Evolutionary conservation across 2,888 invertebrate genomes (phyloP), one percentile per base, ranked within the genome.

Genomic region (Ectemnius continuus): DNA sequence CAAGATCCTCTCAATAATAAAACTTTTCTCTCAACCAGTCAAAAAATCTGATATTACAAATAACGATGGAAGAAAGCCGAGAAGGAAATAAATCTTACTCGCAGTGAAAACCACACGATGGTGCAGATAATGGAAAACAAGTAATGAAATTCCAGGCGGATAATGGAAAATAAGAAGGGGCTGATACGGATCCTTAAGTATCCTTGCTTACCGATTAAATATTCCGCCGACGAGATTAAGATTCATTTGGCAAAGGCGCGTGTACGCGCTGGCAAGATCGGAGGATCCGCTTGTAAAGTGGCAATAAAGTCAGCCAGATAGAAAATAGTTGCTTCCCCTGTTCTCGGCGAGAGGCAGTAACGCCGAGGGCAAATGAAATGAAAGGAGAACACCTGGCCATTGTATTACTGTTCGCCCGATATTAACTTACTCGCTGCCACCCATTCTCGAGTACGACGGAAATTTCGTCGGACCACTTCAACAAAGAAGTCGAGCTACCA

Each of bases 141-240:
- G 16, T 48, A 48, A 52, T 52, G 14, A 16, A 52, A 52, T 52
- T 52, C 52, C 52, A 16, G 1, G 36, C 11, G 52, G 16, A 16
- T 16, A 52, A 16, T 13, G 52, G 1, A 16, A 52, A 52, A 52
- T 52, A 52, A 52, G 52, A 52, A 1, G n/a, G 5, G 2, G n/a
- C 23, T 4, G 52, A 52, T 52, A 4, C 52, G 36, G 6, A 52
- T 52, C 14, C 52, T 14, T 16, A 52, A 16, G 52, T 16, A 52
- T 14, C 14, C 8, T 52, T 14, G 16, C 61, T 63, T 23, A 46
- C 63, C 79, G 82, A 76, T 79, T 75, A 75, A 84, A 76, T 69
- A 73, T 82, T 73, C 72, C 59, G 61, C 59, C 61, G 52, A 5
- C 64, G 61, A 67, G 80, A 79, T 84, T 82, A 79, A 79, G 79